Conservation (phyloP, 2,888 invertebrate species). For the Psococerastis gibbosa region DNA sequence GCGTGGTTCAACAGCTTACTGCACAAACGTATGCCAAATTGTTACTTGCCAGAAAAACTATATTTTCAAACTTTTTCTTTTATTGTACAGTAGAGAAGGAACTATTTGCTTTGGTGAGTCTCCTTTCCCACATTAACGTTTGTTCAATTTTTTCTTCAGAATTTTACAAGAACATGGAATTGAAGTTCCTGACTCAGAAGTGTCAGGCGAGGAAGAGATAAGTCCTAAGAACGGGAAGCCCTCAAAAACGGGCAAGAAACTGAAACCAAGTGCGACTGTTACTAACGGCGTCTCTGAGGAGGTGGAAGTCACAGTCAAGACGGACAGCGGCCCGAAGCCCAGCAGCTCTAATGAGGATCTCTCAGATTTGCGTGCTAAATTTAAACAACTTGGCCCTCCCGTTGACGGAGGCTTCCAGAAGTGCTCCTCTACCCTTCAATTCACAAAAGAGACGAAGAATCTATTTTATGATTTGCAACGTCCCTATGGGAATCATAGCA, state of each 20-base stretch:
- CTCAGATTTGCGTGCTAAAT: slow-evolving; percentile 51
- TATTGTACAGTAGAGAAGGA: too few relatives aligned
- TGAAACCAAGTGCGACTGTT: slow-evolving; percentile 23
- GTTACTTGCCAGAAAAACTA: too few relatives aligned
- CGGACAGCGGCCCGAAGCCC: slow-evolving; percentile 16
- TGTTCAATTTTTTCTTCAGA: slow-evolving; percentile 36
- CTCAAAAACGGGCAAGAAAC: slow-evolving; percentile 25
- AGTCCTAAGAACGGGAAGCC: slow-evolving; percentile 16
- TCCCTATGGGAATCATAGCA: slow-evolving; percentile 74
- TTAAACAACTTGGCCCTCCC: slow-evolving; percentile 52
- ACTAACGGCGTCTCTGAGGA: slow-evolving; percentile 18
- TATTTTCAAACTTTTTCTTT: too few relatives aligned
- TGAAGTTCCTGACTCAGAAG: slow-evolving; percentile 32
- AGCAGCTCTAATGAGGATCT: slow-evolving; percentile 46
- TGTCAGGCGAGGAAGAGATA: slow-evolving; percentile 23
- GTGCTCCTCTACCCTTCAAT: slow-evolving; percentile 57
- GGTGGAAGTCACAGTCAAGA: slow-evolving; percentile 17
- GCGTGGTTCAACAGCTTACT: too few relatives aligned
- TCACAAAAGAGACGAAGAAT: slow-evolving; percentile 59
- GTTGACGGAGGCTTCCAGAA: slow-evolving; percentile 55
- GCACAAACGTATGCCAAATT: too few relatives aligned
- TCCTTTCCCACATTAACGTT: too few relatives aligned
- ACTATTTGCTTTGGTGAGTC: too few relatives aligned
- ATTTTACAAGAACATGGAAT: slow-evolving; percentile 57
- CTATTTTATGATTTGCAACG: slow-evolving; percentile 67